Percentiles rank a stretch among this genome's conserved stretches.
Conservation (phyloP, 2,113 vertebrate species). For the Bettongia penicillata region DNA sequence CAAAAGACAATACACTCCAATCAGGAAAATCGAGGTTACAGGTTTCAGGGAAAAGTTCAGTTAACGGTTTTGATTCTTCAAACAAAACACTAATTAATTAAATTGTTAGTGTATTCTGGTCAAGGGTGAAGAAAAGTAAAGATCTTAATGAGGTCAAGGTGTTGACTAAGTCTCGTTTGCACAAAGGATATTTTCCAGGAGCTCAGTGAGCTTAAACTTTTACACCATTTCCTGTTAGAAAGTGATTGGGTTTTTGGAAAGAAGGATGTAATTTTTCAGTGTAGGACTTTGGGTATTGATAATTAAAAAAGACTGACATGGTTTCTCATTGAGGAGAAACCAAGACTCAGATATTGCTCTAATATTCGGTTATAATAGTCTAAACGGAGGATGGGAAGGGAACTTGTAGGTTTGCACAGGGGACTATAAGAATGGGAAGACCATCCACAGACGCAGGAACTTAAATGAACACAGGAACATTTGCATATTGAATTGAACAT, state of each 20-base stretch:
- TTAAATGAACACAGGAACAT: neutral
- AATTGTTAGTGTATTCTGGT: neutral
- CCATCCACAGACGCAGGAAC: neutral
- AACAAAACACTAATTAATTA: neutral
- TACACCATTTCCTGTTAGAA: neutral
- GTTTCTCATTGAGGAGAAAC: neutral
- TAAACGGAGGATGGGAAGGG: neutral
- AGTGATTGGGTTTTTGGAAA: neutral
- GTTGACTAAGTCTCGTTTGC: neutral
- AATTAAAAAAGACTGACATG: neutral
- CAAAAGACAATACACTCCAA: neutral
- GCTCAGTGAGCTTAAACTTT: neutral
- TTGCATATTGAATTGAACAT: neutral
- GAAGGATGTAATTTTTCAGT: neutral
- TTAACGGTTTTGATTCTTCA: neutral
- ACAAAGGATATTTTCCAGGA: neutral
- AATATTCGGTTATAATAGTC: neutral
- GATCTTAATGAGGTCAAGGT: neutral
- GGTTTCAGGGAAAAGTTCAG: neutral
- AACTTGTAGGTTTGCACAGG: neutral
- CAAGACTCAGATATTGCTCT: neutral
- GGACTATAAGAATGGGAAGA: neutral
- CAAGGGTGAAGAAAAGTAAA: neutral
- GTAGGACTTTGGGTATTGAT: neutral
- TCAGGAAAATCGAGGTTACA: neutral